phyloP scores from a whole-genome alignment of 2,888 invertebrate species.

The Agonum fuliginosum region DNA sequence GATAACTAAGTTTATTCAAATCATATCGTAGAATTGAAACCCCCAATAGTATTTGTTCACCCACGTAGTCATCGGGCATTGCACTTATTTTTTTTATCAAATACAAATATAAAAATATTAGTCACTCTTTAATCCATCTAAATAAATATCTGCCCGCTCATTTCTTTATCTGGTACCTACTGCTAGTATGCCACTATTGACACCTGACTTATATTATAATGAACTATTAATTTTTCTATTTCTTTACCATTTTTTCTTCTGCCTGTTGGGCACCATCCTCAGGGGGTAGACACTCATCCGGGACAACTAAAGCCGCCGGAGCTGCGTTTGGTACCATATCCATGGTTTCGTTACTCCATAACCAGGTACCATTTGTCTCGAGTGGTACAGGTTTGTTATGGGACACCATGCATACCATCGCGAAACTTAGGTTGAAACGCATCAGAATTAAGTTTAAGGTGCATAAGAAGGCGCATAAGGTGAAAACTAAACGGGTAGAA shows the following conservation, averaged over 20 bases:
- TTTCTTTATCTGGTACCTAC: too few species aligned
- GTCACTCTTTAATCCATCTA: too few species aligned
- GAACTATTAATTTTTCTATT: too few species aligned
- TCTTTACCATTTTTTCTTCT: constrained; percentile 36
- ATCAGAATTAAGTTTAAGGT: constrained; percentile 70
- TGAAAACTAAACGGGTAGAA: constrained; percentile 70
- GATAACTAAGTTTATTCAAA: too few species aligned
- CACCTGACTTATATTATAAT: too few species aligned
- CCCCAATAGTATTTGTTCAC: too few species aligned
- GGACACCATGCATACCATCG: constrained; percentile 75
- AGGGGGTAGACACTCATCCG: constrained; percentile 43
- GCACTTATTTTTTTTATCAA: too few species aligned
- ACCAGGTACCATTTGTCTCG: not conserved
- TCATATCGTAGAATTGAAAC: too few species aligned
- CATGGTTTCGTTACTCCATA: not conserved
- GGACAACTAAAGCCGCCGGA: not conserved
- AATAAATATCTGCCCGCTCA: too few species aligned
- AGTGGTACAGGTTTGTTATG: constrained; percentile 3
- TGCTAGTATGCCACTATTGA: not conserved
- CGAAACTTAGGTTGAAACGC: constrained; percentile 75
- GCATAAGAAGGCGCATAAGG: constrained; percentile 70
- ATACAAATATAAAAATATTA: too few species aligned
- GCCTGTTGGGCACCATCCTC: not conserved
- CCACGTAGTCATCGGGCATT: too few species aligned
- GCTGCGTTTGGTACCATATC: not conserved